Percentiles rank a stretch among this genome's conserved stretches.
Evolutionary conservation across 2,113 vertebrate genomes (phyloP).

Genomic region (Hippoglossus stenolepis): DNA sequence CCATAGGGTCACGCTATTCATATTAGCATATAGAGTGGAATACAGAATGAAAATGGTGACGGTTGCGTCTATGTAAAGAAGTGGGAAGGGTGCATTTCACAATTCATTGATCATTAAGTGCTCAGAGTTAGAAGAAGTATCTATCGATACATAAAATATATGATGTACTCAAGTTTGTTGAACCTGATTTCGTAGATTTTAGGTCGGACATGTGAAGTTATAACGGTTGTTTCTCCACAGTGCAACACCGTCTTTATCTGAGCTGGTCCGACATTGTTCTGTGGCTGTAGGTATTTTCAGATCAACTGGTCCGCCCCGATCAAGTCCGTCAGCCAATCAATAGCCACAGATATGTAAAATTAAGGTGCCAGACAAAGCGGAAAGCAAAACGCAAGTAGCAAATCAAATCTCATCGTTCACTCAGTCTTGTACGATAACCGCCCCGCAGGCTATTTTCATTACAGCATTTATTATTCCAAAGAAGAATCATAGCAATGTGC

Average conservation of each 20-base stretch:
- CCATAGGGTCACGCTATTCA: constrained; percentile 24
- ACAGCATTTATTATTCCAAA: too few relatives aligned
- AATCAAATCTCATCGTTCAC: too few relatives aligned
- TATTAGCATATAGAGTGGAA: constrained; percentile 26
- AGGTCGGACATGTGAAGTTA: background rate
- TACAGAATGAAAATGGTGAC: background rate
- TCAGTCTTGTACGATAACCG: background rate
- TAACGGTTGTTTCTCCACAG: background rate
- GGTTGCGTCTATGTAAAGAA: background rate
- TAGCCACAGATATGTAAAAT: background rate
- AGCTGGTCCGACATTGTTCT: constrained; percentile 1
- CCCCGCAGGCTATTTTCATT: background rate
- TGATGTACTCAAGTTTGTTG: too few relatives aligned
- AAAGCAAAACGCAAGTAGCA: background rate
- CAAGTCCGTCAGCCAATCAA: constrained; percentile 12
- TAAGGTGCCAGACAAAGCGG: background rate
- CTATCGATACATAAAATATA: too few relatives aligned
- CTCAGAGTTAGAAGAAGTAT: background rate
- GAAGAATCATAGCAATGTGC: background rate
- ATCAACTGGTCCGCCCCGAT: constrained; percentile 1
- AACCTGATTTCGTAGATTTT: too few relatives aligned
- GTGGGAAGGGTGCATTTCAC: background rate
- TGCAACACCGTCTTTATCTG: background rate
- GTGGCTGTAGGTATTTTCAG: constrained; percentile 17
- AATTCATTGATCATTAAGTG: constrained; percentile 17